A percentile compares a stretch with the other conserved stretches of the same genome.
Conservation (phyloP, 2,797 vertebrate genomes). For the Sciurus vulgaris region DNA sequence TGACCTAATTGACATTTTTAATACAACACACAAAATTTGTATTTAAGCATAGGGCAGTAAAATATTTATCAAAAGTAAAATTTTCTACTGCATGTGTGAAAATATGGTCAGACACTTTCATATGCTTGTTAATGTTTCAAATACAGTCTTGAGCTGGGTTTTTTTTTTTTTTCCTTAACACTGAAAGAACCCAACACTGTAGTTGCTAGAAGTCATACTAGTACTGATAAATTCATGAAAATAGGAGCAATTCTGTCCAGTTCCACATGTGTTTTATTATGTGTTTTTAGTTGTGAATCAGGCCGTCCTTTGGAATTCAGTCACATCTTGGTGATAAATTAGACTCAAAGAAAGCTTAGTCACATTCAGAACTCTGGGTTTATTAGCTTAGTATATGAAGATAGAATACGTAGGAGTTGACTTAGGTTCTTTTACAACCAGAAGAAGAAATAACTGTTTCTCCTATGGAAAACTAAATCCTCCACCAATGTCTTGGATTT, state of each 20-base stretch:
- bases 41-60: neutral
- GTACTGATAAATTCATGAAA: neutral
- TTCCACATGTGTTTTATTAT: neutral
- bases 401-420: neutral
- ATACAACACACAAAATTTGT: neutral
- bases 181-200: neutral
- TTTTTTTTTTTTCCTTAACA: neutral
- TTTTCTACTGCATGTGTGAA: neutral
- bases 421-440: neutral
- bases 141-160: neutral
- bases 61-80: neutral
- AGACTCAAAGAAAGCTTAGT: neutral
- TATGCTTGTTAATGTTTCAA: neutral
- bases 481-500: neutral
- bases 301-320: neutral
- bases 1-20: neutral
- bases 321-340: neutral
- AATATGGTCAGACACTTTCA: neutral
- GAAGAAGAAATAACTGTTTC: neutral
- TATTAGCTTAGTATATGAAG: neutral
- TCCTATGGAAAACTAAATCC: neutral
- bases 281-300: neutral
- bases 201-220: neutral
- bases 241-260: neutral
- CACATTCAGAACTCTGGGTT: neutral